Conservation (phyloP, 2,888 invertebrate species). For the Frankliniella fusca region DNA sequence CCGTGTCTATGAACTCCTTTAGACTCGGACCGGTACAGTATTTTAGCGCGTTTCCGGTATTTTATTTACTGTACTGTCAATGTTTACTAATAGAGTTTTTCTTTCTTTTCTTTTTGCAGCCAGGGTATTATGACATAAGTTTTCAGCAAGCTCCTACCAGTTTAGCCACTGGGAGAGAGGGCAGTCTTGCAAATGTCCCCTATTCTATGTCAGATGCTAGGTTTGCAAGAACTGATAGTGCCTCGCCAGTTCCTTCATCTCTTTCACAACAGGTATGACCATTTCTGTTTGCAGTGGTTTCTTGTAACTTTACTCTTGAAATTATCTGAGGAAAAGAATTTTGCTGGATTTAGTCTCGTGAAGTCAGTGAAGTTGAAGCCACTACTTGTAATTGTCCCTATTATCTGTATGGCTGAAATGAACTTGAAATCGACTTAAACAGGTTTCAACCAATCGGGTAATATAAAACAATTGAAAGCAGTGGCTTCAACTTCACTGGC, state of each 20-base stretch:
- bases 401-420: too few species aligned
- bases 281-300: neutral
- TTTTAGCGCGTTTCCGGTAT: too few species aligned
- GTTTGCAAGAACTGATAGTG: constrained; percentile 69
- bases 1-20: too few species aligned
- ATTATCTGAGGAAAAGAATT: neutral
- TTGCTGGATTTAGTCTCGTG: too few species aligned
- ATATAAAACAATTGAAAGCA: too few species aligned
- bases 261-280: constrained; percentile 61
- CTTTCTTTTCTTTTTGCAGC: constrained; percentile 39
- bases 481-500: too few species aligned
- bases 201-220: constrained; percentile 68
- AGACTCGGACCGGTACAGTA: too few species aligned
- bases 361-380: too few species aligned
- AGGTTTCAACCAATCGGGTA: too few species aligned
- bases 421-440: too few species aligned
- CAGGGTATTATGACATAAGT: constrained; percentile 68
- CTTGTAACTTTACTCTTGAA: neutral
- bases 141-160: constrained; percentile 70
- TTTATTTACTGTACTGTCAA: constrained; percentile 2
- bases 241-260: constrained; percentile 73
- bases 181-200: constrained; percentile 59
- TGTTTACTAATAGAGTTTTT: neutral
- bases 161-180: constrained; percentile 63
- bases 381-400: too few species aligned